These are phyloP conservation scores for Antheraea yamamai DNA, from an alignment of 2,888 invertebrate species.

Conservation along the genomic window DNA sequence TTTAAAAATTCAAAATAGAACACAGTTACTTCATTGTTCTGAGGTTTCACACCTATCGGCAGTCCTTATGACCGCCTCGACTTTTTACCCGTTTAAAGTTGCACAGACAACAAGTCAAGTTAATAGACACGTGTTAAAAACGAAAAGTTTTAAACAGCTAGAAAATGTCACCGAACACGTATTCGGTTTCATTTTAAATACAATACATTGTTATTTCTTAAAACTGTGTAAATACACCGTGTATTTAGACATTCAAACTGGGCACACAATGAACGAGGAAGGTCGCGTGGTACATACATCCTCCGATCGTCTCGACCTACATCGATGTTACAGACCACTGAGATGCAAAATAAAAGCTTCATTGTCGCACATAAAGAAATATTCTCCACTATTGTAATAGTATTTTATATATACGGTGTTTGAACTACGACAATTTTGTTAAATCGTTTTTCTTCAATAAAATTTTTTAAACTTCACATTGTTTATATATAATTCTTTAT, in stretches of 20 bases:
- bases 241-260: slow-evolving; percentile 3
- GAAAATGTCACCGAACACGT: neutral
- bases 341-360: neutral
- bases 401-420: neutral
- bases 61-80: too few relatives aligned
- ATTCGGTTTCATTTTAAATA: neutral
- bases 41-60: too few relatives aligned
- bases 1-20: too few relatives aligned
- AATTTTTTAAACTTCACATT: too few relatives aligned
- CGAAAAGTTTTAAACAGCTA: neutral
- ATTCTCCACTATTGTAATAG: neutral
- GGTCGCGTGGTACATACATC: neutral
- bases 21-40: too few relatives aligned
- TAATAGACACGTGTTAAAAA: neutral
- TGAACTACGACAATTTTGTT: too few relatives aligned
- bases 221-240: slow-evolving; percentile 2
- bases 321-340: neutral
- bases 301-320: slow-evolving; percentile 2
- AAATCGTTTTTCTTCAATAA: too few relatives aligned
- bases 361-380: neutral
- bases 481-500: too few relatives aligned
- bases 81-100: too few relatives aligned
- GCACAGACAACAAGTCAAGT: too few relatives aligned
- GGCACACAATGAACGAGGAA: slow-evolving; percentile 5
- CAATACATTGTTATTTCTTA: neutral